Base-by-base conservation (phyloP, 2,888 invertebrate species). In the Dastarcus helophoroides region DNA sequence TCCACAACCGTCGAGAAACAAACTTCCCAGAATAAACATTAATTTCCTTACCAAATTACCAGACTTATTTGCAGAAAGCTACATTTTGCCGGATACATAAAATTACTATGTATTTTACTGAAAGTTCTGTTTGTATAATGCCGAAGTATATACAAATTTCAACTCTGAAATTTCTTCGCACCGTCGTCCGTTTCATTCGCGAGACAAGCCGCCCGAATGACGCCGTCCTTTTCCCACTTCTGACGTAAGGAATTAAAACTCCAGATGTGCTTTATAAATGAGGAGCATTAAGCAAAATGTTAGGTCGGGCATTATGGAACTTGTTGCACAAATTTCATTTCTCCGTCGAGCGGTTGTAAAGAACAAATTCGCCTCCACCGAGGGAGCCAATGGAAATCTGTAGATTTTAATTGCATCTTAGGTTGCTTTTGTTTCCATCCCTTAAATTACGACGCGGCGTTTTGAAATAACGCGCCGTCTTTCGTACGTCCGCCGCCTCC, bases 341-440 rank as follows among this genome's bases (percentile, higher is more conserved):
- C 43, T 51, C 52, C 49, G 46, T 43, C 37, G 35, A 27, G n/a
- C 32, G 35, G 37, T 36, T 40, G 42, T 52, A 52, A 43, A 47
- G 50, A 33, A 34, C 32, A 43, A 36, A 43, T 46, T 48, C 43
- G 42, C 29, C 32, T 38, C 37, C 26, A 22, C 31, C 26, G 31
- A 38, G 16, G 34, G 36, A 49, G 51, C 59, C 60, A 60, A 60
- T 60, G 50, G 59, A 60, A 60, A 58, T 59, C 57, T 58, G 54
- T 49, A 58, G 58, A 60, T 60, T 60, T 60, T 60, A 60, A 60
- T 60, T 60, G 59, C 59, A 58, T 60, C 60, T 60, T 60, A 58
- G 56, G 56, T 58, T 56, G 58, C 58, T 60, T 60, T 59, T 58
- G 60, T 60, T 59, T 57, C 58, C 56, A 48, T n/a, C 48, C 54